phyloP scores from a whole-genome alignment of 2,888 invertebrate genomes.

The Arrhopalites spinosus region DNA sequence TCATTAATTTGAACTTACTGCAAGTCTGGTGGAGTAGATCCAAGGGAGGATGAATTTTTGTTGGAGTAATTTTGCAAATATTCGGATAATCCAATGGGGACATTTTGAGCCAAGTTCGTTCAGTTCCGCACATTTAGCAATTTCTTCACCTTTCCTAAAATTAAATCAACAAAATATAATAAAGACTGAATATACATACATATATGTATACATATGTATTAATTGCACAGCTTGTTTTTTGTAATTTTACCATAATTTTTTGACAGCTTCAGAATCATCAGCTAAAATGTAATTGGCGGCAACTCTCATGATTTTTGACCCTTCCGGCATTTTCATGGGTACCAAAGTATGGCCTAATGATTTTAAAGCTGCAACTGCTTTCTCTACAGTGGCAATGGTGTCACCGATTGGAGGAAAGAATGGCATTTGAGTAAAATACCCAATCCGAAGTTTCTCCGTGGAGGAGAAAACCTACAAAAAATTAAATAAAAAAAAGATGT shows the following conservation, averaged over 20 bases:
- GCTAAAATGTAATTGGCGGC: constrained; percentile 39
- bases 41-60: constrained; percentile 19
- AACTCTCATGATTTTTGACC: constrained; percentile 37
- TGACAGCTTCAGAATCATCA: constrained; percentile 44
- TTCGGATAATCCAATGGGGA: constrained; percentile 41
- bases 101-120: constrained; percentile 42
- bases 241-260: constrained; percentile 42
- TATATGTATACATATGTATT: not conserved
- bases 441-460: constrained; percentile 57
- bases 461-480: constrained; percentile 40
- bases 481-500: constrained; percentile 3
- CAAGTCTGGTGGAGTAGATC: not conserved
- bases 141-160: constrained; percentile 52
- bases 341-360: constrained; percentile 57
- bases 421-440: constrained; percentile 59
- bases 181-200: not conserved
- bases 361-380: constrained; percentile 56
- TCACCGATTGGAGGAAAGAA: constrained; percentile 59
- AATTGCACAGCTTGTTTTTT: not conserved
- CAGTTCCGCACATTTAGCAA: constrained; percentile 49
- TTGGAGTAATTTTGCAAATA: constrained; percentile 45
- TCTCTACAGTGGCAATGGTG: constrained; percentile 56
- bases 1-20: no score
- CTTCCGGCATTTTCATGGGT: constrained; percentile 51
- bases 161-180: not conserved